phyloP scores from a whole-genome alignment of 1,140 invertebrate species.

The Heliconius eleuchia region DNA sequence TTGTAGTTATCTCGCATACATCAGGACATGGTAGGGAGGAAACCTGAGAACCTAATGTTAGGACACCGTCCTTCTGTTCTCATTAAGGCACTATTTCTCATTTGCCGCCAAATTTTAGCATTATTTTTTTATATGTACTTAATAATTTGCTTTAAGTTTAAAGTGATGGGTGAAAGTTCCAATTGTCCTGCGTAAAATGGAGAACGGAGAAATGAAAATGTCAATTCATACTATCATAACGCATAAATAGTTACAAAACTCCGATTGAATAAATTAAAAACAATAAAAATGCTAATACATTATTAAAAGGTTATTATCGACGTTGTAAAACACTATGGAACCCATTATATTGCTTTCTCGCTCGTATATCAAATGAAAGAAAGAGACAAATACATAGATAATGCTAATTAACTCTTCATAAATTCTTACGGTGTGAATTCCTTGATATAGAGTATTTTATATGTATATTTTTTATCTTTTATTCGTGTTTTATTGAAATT shows the following conservation, averaged over 20 bases:
- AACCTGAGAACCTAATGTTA: too few relatives aligned
- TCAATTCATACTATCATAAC: too few relatives aligned
- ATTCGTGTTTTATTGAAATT: neutral
- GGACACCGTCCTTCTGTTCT: too few relatives aligned
- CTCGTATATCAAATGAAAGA: slow-evolving; percentile 8
- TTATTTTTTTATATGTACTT: too few relatives aligned
- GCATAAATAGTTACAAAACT: slow-evolving; percentile 2
- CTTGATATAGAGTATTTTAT: slow-evolving; percentile 3
- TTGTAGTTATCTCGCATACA: too few relatives aligned
- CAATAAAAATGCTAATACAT: slow-evolving; percentile 12
- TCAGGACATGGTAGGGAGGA: too few relatives aligned
- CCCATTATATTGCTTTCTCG: slow-evolving; percentile 24
- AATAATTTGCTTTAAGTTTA: too few relatives aligned
- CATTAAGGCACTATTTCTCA: too few relatives aligned
- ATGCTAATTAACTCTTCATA: slow-evolving; percentile 1
- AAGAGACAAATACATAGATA: slow-evolving; percentile 22
- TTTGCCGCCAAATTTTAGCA: too few relatives aligned
- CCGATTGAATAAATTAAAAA: neutral
- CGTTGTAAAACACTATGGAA: slow-evolving; percentile 5
- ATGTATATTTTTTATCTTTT: slow-evolving; percentile 3
- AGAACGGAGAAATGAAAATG: too few relatives aligned
- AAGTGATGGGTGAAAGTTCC: too few relatives aligned
- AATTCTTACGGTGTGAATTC: slow-evolving; percentile 1
- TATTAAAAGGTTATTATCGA: slow-evolving; percentile 4
- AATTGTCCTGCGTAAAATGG: too few relatives aligned